Base-by-base conservation (phyloP, 1,140 invertebrate genomes). In the Drosophila pruinosa region DNA sequence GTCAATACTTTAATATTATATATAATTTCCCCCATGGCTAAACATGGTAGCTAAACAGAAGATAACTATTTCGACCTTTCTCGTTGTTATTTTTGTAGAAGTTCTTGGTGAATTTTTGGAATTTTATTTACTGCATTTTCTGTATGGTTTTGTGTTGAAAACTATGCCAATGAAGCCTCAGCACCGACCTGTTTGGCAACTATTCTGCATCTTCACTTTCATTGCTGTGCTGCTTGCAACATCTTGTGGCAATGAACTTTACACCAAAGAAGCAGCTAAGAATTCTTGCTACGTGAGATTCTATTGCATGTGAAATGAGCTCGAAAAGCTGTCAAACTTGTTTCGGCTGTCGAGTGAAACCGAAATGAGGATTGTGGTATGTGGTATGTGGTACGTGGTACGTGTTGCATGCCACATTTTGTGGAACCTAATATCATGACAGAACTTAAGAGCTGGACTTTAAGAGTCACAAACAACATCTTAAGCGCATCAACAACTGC, bases 201-300 rank as follows among this genome's bases (percentile, higher is more conserved):
- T 77, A 74, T 68, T 74, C 77, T 82, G 78, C 70, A 69, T 82
- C 74, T 82, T 82, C 78, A 82, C 78, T 82, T 82, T 82, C 78
- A 58, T 63, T 64, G 57, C 61, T 15, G n/a, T 24, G 24, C n/a
- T 47, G 2, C 26, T 43, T 43, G 48, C 17, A 22, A 34, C 47
- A 38, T 12, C 24, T 52, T 48, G 63, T 82, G 79, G 79, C 79
- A 82, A 82, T 83, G 79, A 82, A 83, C 79, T 78, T 68, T 78
- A 22, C 31, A 36, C 26, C 39, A 56, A 56, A 41, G 17, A 39
- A 43, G 38, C 26, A 45, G 14, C 31, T 14, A 54, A 59, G 63
- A 72, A 62, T 82, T 68, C 62, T 65, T 54, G 43, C 45, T 67
- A 65, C 65, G 63, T 72, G 62, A 34, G 56, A 47, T 45, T 72